Conservation (phyloP, 2,113 vertebrate genomes). For the Globicephala melas region DNA sequence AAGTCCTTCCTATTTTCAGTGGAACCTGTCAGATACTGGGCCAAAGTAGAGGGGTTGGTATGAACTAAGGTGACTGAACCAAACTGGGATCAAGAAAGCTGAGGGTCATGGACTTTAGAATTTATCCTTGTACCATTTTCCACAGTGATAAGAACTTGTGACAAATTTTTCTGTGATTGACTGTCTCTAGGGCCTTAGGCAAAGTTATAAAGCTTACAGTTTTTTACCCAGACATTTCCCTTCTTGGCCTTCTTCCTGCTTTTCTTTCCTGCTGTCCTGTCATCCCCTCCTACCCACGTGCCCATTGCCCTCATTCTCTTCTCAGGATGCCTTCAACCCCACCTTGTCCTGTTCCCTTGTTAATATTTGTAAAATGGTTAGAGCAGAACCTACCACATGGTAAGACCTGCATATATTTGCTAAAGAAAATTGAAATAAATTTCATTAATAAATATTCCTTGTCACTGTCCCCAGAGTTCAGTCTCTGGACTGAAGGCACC, state of each 20-base stretch:
- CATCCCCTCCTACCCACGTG: neutral
- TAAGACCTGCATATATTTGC: neutral
- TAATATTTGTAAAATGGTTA: neutral
- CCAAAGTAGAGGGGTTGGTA: neutral
- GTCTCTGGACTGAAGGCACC: neutral
- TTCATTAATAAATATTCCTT: neutral
- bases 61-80: neutral
- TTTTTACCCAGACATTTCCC: neutral
- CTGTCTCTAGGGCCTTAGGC: neutral
- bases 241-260: neutral
- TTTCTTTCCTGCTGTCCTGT: neutral
- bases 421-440: slow-evolving; percentile 8
- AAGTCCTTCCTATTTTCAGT: neutral
- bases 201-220: neutral
- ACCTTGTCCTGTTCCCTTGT: neutral
- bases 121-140: neutral
- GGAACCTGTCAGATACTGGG: neutral
- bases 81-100: neutral
- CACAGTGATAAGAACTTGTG: neutral
- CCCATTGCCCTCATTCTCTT: neutral
- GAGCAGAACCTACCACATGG: neutral
- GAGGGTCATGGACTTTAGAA: neutral
- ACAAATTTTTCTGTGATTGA: neutral
- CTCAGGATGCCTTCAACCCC: neutral
- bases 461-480: neutral